A percentile compares a stretch with the other conserved stretches of the same genome.
Evolutionary conservation across 1,140 invertebrate genomes (phyloP).

Genomic region (Radopholus similis): DNA sequence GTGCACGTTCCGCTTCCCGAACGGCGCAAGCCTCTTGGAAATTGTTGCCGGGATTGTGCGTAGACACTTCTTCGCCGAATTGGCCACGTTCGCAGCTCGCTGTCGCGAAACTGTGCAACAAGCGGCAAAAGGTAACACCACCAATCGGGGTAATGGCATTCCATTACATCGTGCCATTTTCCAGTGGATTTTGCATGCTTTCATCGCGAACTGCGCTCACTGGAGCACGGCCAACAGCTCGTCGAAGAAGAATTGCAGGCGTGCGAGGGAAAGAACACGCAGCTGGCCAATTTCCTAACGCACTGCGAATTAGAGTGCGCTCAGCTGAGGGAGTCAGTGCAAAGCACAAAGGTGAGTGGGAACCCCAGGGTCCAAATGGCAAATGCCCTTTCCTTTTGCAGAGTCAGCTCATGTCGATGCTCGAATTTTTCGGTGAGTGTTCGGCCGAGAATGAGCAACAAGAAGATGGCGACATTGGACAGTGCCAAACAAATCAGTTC

Average conservation of each 20-base stretch:
- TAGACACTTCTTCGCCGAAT: constrained; percentile 14
- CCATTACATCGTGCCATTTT: background rate
- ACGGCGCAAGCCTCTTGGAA: constrained; percentile 15
- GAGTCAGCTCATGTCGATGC: background rate
- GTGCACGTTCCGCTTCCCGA: constrained; percentile 28
- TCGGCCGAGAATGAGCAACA: background rate
- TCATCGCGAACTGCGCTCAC: background rate
- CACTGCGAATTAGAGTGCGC: background rate
- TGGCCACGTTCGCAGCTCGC: no score
- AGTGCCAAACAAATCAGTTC: background rate
- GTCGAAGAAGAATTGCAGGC: background rate
- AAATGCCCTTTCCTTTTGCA: background rate
- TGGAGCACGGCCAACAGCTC: background rate
- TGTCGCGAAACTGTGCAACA: background rate
- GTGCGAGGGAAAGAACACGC: background rate
- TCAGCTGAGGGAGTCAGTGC: background rate
- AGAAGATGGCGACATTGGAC: background rate
- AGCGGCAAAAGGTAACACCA: background rate
- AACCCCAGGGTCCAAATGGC: background rate
- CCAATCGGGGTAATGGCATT: background rate
- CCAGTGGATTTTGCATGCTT: background rate
- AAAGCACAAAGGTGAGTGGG: background rate
- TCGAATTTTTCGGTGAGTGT: background rate
- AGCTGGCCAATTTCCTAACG: background rate
- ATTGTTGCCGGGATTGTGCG: background rate